Evolutionary conservation across 2,113 vertebrate species (phyloP), one percentile per base, ranked within the genome.

Genomic region (Redunca redunca): DNA sequence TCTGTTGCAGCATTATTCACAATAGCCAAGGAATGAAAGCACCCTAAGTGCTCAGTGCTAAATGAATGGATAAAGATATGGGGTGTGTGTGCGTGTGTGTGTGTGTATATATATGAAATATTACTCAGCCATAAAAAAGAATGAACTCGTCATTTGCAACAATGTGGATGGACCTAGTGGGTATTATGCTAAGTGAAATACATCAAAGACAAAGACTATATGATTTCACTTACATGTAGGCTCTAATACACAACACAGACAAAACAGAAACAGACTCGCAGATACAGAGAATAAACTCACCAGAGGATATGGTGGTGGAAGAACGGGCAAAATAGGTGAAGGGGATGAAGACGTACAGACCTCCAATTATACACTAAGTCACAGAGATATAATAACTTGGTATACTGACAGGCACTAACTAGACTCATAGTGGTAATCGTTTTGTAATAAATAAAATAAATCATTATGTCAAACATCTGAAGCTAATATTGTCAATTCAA

Each of bases 61-160:
- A 50, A 81, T 16, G 28, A 81, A 52, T 81, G 9, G 46, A 81
- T 81, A 81, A 81, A 81, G 46, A n/a, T 2, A 11, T 19, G 5
- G 43, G 0, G 40, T 4, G 23, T 77, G 71, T 26, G 23, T 48
- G 25, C 16, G 26, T 28, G 7, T 64, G 13, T 3, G 6, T 3
- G 5, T 74, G 5, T 74, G 0, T 2, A 1, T 40, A 2, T 11
- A 3, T 21, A 1, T 17, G 77, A 46, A 33, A 30, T 33, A 48
- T 48, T 81, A 81, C 17, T 7, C 78, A 52, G 30, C 50, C 80
- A 53, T 53, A 23, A n/a, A 23, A 52, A 82, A 14, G 80, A 53
- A 53, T 53, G 30, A 53, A n/a, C 33, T 23, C 11, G 2, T 11
- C 11, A n/a, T 82, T 82, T 82, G 30, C 80, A 53, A 53, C 80